Percentiles rank a stretch among this genome's conserved stretches.
Evolutionary conservation across 53 echinoderm and acorn worm species (phyloP).

Genomic region (Echinarachnius parma): DNA sequence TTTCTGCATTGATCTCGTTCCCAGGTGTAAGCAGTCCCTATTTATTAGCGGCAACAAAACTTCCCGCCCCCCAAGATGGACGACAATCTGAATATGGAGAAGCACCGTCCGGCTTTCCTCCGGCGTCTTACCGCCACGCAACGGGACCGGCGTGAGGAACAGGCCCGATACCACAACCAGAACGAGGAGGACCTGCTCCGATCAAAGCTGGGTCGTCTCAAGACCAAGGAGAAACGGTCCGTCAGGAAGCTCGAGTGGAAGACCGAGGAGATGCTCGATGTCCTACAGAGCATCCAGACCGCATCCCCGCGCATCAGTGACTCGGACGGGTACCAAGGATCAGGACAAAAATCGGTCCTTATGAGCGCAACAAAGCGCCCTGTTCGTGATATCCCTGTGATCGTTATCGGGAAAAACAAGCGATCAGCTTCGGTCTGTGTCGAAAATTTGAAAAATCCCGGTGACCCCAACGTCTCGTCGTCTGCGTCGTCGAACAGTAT

Average conservation of each 20-base stretch:
- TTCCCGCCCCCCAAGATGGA: background rate
- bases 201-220: constrained; percentile 51
- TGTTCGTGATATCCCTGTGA: background rate
- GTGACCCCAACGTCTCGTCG: background rate
- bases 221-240: constrained; percentile 39
- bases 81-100: constrained; percentile 30
- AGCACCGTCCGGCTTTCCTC: constrained; percentile 35
- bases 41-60: too few species aligned
- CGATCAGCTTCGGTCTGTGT: constrained; percentile 2
- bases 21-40: too few species aligned
- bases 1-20: too few species aligned
- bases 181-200: constrained; percentile 52
- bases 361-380: background rate
- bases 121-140: constrained; percentile 50
- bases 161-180: constrained; percentile 54
- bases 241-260: constrained; percentile 20
- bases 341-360: too few species aligned
- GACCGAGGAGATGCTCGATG: constrained; percentile 8
- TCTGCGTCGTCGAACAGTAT: background rate
- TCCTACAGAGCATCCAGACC: constrained; percentile 15
- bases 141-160: constrained; percentile 54
- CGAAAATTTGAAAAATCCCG: too few species aligned
- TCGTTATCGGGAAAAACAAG: background rate
- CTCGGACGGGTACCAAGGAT: background rate
- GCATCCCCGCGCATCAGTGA: constrained; percentile 2